These are phyloP conservation scores for Amazona guildingii DNA, from an alignment of 2,113 vertebrate species.

Conservation along the genomic window DNA sequence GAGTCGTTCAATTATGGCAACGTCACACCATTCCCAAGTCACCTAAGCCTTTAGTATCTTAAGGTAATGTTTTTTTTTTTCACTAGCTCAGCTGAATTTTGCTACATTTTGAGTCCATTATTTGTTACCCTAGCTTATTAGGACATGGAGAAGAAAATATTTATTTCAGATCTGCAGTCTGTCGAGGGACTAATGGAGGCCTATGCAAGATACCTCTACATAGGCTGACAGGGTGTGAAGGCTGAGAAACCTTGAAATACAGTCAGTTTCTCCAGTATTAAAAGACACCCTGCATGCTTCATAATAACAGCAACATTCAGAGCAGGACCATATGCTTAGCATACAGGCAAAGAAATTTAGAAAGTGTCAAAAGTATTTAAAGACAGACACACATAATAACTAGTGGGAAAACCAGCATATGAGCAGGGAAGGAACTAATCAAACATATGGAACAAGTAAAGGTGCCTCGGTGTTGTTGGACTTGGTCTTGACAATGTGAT, in stretches of 20 bases:
- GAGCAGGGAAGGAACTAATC: neutral
- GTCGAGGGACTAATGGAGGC: neutral
- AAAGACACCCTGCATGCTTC: neutral
- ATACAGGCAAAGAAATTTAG: neutral
- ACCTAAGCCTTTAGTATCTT: neutral
- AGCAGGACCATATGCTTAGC: neutral
- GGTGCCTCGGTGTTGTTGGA: fast-evolving
- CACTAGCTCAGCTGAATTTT: neutral
- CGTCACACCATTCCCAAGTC: neutral
- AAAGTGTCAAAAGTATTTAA: neutral
- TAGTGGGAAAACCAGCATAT: neutral
- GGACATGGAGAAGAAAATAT: neutral
- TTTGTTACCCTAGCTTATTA: neutral
- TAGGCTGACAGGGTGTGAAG: neutral
- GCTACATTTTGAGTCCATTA: neutral
- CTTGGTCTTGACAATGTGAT: neutral
- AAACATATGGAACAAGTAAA: neutral
- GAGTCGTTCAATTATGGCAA: neutral
- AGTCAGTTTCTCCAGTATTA: neutral
- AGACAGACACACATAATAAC: neutral
- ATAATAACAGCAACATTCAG: neutral
- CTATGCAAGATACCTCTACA: neutral
- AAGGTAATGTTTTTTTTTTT: neutral
- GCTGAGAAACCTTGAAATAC: neutral
- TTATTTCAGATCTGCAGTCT: neutral